Conservation (phyloP, 1,140 invertebrate genomes). For the Drosophila insularis region DNA sequence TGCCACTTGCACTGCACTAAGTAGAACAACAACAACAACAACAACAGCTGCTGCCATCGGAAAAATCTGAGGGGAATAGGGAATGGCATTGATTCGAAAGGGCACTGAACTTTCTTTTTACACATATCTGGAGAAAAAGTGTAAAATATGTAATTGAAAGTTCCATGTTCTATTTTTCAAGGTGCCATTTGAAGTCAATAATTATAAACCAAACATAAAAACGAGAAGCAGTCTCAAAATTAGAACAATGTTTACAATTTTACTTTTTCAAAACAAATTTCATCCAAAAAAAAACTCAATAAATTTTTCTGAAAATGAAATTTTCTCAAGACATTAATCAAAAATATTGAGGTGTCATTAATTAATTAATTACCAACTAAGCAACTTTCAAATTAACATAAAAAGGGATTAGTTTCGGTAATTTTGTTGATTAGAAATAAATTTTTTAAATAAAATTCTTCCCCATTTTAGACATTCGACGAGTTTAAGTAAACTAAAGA, state of each 20-base stretch:
- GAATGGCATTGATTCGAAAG: slow-evolving; percentile 1
- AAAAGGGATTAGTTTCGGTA: no score
- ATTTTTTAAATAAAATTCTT: no score
- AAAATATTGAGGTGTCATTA: no score
- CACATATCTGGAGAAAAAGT: background rate
- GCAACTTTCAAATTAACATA: no score
- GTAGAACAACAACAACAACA: background rate
- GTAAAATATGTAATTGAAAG: background rate
- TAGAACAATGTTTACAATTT: background rate
- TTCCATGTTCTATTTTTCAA: background rate
- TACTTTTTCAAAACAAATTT: background rate
- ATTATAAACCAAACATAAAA: background rate
- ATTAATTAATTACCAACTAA: no score
- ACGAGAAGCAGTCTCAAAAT: background rate
- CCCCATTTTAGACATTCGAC: no score
- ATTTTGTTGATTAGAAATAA: no score
- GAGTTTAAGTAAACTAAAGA: no score
- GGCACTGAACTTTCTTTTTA: slow-evolving; percentile 1
- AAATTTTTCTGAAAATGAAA: background rate
- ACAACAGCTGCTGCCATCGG: background rate
- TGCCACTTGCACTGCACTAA: background rate
- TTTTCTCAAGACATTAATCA: no score
- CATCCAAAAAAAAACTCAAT: background rate
- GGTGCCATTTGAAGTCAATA: slow-evolving; percentile 9
- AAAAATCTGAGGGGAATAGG: background rate